Evolutionary conservation across 2,113 vertebrate species (phyloP), one percentile per base, ranked within the genome.

Genomic region (Oriolus oriolus): DNA sequence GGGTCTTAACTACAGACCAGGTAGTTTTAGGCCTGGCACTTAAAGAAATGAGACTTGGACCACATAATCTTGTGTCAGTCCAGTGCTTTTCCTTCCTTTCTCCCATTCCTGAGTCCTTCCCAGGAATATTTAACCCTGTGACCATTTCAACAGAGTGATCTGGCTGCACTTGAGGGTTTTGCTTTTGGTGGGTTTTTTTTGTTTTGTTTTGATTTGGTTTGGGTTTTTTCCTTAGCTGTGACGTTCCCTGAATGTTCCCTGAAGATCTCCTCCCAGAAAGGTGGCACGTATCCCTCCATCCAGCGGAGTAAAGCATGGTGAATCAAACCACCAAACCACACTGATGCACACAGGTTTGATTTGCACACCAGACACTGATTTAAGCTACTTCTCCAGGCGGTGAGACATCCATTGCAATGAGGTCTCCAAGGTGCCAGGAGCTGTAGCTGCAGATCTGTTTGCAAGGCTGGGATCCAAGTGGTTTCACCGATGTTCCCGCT

Each of bases 31-130:
- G 35, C 44, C 33, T 54, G 33, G 26, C 22, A 52, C 59, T 6
- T 73, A n/a, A 31, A 87, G 26, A 69, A 64, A 77, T 37, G 26
- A 64, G 8, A 23, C 9, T 50, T 64, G 33, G 41, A 69, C 23
- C 8, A 16, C 0, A 0, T 80, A 76, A 86, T 35, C 4, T 0
- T 16, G 3, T 57, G 31, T 26, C 31, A 82, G 37, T 26, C 31
- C 16, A 14, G 2, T 49, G 26, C 3, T 53, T 47, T 52, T 23
- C 7, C 37, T 61, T 68, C 16, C 28, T 33, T 66, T 70, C 39
- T 21, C 13, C 31, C 10, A 8, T 61, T 75, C 35, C 35, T 56
- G 5, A 24, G 21, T n/a, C 26, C 18, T 69, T 74, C n/a, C 16
- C 22, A 64, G 9, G 21, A 49, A 49, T 3, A 1, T 84, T 69